Evolutionary conservation across 2,888 invertebrate genomes (phyloP).

Genomic region (Agrotis clavis): DNA sequence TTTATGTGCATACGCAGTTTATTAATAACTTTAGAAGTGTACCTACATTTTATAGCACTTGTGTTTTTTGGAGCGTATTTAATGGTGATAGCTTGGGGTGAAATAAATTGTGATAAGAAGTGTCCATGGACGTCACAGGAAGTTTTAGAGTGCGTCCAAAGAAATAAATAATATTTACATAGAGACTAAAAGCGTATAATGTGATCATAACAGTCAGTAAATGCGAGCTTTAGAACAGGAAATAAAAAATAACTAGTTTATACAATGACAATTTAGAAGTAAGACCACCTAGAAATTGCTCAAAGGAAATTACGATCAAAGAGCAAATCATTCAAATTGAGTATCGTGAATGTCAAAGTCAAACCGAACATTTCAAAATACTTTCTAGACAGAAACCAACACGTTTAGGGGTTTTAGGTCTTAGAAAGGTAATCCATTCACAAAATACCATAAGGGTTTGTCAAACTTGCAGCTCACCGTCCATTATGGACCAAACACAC

Average conservation of each 20-base stretch:
- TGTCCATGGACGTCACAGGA: conserved; percentile 10
- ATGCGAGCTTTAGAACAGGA: conserved; percentile 3
- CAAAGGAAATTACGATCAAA: not conserved
- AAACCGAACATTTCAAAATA: too few relatives aligned
- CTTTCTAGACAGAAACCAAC: too few relatives aligned
- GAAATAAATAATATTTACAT: conserved; percentile 7
- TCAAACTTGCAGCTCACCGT: too few relatives aligned
- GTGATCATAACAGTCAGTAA: conserved; percentile 17
- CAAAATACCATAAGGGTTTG: too few relatives aligned
- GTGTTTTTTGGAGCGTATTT: conserved; percentile 1
- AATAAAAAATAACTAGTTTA: conserved; percentile 11
- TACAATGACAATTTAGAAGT: not conserved
- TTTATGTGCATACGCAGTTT: conserved; percentile 22
- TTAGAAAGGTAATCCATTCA: too few relatives aligned
- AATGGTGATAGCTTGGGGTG: not conserved
- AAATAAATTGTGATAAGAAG: conserved; percentile 22
- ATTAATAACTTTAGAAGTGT: conserved; percentile 33
- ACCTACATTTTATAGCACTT: conserved; percentile 30
- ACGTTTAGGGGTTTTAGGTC: too few relatives aligned
- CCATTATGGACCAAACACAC: too few relatives aligned
- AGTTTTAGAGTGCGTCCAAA: conserved; percentile 5
- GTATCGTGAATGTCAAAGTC: too few relatives aligned
- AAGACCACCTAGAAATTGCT: not conserved
- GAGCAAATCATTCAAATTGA: too few relatives aligned
- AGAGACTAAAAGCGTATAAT: conserved; percentile 19